Percentiles rank a stretch among this genome's conserved stretches.
phyloP scores from a whole-genome alignment of 1,140 invertebrate species.

The Myzus persicae region DNA sequence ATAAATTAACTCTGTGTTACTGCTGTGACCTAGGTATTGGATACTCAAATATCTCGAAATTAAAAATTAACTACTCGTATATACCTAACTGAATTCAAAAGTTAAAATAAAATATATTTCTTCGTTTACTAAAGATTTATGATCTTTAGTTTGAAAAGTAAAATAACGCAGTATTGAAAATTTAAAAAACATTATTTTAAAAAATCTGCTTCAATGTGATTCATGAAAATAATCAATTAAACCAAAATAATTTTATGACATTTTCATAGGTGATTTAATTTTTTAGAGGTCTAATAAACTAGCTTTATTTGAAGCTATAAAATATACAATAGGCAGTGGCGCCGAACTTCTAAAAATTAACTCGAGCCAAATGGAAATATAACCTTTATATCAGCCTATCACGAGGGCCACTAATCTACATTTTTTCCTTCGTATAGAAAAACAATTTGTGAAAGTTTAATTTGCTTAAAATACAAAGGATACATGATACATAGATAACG shows the following conservation, averaged over 20 bases:
- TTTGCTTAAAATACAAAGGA: background rate
- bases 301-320: background rate
- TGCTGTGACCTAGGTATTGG: too few species aligned
- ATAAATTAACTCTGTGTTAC: too few species aligned
- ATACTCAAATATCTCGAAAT: too few species aligned
- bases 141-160: background rate
- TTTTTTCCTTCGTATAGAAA: background rate
- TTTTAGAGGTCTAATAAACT: background rate
- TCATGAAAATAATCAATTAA: background rate
- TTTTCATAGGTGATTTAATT: background rate
- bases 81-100: too few species aligned
- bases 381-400: background rate
- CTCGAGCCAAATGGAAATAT: background rate
- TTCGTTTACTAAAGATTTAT: background rate
- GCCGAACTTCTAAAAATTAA: background rate
- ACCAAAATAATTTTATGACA: background rate
- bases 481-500: background rate
- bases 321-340: background rate
- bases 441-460: background rate
- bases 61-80: too few species aligned
- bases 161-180: background rate
- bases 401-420: background rate
- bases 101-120: background rate
- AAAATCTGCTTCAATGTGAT: background rate
- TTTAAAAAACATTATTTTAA: background rate